Conservation (phyloP, 1,140 invertebrate genomes). For the Mactra quadrangularis region DNA sequence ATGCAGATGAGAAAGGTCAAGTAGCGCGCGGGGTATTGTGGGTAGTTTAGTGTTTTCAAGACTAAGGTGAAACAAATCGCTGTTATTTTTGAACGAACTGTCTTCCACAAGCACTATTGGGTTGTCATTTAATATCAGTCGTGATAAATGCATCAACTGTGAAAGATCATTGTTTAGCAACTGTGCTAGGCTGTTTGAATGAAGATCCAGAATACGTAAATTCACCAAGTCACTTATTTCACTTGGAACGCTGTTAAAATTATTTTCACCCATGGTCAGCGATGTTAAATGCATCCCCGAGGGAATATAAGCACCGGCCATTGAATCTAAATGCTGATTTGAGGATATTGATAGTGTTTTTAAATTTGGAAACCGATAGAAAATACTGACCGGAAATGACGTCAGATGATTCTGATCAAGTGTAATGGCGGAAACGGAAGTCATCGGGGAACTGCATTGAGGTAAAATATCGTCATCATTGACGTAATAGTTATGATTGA, state of each 20-base stretch:
- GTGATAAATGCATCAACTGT: constrained; percentile 4
- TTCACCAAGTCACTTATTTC: constrained; percentile 1
- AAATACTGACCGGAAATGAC: constrained; percentile 8
- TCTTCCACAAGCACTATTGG: constrained; percentile 4
- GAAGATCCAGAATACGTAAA: background rate
- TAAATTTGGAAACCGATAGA: constrained; percentile 1
- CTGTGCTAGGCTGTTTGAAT: constrained; percentile 9
- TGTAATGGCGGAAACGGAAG: background rate
- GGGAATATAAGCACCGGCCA: background rate
- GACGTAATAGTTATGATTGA: constrained; percentile 5
- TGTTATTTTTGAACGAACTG: background rate
- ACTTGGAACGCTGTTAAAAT: background rate
- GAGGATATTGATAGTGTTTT: background rate
- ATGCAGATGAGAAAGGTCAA: constrained; percentile 8
- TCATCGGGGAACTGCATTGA: background rate
- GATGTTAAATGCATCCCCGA: background rate
- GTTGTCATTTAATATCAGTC: constrained; percentile 9
- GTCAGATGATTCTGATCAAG: constrained; percentile 1
- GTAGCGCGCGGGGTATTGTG: background rate
- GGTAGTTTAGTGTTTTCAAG: background rate
- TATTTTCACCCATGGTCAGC: background rate
- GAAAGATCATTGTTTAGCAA: constrained; percentile 3
- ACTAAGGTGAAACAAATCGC: background rate
- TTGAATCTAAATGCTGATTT: constrained; percentile 11
- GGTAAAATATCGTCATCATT: constrained; percentile 18